These are phyloP conservation scores for Enteromius fasciolatus DNA, from an alignment of 2,797 vertebrate genomes.

Conservation along the genomic window DNA sequence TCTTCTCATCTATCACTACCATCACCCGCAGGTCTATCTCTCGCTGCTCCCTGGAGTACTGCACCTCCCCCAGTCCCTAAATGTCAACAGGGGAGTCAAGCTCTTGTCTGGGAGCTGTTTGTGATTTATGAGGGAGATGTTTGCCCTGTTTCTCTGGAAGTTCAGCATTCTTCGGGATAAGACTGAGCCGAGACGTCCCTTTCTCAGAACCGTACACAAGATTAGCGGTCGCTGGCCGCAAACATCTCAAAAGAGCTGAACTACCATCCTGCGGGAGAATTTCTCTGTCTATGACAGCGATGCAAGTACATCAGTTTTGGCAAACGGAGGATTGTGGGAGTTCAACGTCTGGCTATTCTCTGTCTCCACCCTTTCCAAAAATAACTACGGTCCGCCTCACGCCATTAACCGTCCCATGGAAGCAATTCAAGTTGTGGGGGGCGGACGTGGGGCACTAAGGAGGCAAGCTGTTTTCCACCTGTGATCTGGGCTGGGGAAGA, in stretches of 20 bases:
- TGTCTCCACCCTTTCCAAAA: constrained; percentile 54
- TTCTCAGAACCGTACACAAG: constrained; percentile 41
- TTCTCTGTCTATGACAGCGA: constrained; percentile 12
- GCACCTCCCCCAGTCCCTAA: constrained; percentile 47
- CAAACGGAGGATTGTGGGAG: constrained; percentile 45
- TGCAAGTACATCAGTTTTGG: constrained; percentile 44
- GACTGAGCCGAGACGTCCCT: constrained; percentile 36
- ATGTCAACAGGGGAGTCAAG: constrained; percentile 56
- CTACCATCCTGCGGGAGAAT: constrained; percentile 13
- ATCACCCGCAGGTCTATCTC: constrained; percentile 36
- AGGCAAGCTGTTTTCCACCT: constrained; percentile 65
- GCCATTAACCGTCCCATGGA: constrained; percentile 55
- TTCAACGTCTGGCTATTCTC: constrained; percentile 56
- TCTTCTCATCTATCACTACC: constrained; percentile 49
- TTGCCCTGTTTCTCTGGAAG: constrained; percentile 49
- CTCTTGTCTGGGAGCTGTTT: constrained; percentile 53
- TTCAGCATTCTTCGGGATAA: constrained; percentile 51
- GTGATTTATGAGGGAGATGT: constrained; percentile 59
- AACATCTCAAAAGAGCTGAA: constrained; percentile 28
- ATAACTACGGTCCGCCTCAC: constrained; percentile 54
- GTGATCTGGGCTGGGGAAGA: constrained; percentile 54
- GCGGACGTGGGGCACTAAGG: constrained; percentile 25
- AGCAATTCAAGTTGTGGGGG: constrained; percentile 45
- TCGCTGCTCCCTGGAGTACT: constrained; percentile 38
- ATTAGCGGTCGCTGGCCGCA: constrained; percentile 16